Conservation (phyloP, 2,797 vertebrate species). For the Alectoris magna region DNA sequence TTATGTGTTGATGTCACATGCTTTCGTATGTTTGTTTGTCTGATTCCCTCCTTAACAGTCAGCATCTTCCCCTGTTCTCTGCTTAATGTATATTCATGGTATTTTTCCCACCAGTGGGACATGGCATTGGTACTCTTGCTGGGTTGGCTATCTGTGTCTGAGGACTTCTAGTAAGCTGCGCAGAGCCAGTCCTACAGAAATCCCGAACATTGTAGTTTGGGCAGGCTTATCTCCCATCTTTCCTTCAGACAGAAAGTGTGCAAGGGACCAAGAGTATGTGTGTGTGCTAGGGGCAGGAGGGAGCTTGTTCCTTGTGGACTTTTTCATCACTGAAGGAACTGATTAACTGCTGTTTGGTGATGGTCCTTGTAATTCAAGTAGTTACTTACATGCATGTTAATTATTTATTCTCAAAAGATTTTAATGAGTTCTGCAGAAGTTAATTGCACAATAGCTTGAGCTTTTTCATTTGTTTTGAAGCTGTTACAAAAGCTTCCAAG, state of each 20-base stretch:
- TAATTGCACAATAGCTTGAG: background rate
- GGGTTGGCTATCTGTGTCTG: background rate
- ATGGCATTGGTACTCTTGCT: accelerated
- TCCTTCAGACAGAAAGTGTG: background rate
- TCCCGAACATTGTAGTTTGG: background rate
- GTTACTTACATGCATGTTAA: background rate
- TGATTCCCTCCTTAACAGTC: background rate
- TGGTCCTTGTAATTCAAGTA: background rate
- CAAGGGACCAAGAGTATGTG: background rate
- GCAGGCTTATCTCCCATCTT: background rate
- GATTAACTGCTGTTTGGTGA: background rate
- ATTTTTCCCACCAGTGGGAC: background rate
- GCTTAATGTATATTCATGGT: background rate
- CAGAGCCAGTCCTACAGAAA: background rate
- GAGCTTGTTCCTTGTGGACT: background rate
- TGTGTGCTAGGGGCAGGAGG: background rate
- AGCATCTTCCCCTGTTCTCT: background rate
- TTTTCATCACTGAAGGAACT: background rate
- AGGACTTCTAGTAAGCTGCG: background rate
- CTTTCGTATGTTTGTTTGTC: accelerated
- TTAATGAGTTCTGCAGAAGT: background rate
- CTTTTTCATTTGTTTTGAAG: background rate
- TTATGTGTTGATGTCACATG: accelerated
- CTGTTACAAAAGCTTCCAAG: background rate
- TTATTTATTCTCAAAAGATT: background rate